Evolutionary conservation across 2,888 invertebrate genomes (phyloP), one percentile per base, ranked within the genome.

Genomic region (Ditula angustiorana): DNA sequence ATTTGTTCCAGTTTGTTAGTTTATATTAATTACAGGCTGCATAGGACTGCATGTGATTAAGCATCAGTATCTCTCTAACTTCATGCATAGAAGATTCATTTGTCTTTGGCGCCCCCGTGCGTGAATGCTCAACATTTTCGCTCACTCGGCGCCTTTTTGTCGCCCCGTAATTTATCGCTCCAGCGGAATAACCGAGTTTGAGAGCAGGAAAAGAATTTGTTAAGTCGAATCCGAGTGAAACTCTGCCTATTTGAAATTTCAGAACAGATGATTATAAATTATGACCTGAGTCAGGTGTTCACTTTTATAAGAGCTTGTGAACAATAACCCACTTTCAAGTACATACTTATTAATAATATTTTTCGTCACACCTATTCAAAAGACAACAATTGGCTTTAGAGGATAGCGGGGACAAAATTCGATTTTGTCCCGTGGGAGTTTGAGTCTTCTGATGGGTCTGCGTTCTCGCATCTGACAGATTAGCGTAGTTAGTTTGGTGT

Each of bases 91-190:
- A n/a, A n/a, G 1, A 23, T 13, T 35, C 53, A 26, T 35, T 55
- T 30, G 37, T 19, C 26, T n/a, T 28, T 21, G 7, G 21, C 55
- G 23, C 49, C 10, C 47, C n/a, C 1, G 33, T 13, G 11, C 26
- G 24, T 21, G 50, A 30, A 52, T 41, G 19, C 57, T 63, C 44
- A 52, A 33, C 44, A 35, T 52, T 57, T 49, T 49, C n/a, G 21
- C 55, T 37, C 37, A 5, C 56, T 26, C 11, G 30, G 37, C 50
- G 63, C 50, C 57, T 21, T 44, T 63, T 50, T 58, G 52, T 63
- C 63, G 30, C 50, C 19, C 11, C 10, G 33, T 33, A 57, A 63
- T 63, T 63, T 63, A 63, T 63, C 10, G 50, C 56, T 37, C n/a
- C 28, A 10, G 21, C n/a, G 10, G 41, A 41, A 41, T 50, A 57